Evolutionary conservation across 2,113 vertebrate species (phyloP), one percentile per base, ranked within the genome.

Genomic region (Chitala chitala): DNA sequence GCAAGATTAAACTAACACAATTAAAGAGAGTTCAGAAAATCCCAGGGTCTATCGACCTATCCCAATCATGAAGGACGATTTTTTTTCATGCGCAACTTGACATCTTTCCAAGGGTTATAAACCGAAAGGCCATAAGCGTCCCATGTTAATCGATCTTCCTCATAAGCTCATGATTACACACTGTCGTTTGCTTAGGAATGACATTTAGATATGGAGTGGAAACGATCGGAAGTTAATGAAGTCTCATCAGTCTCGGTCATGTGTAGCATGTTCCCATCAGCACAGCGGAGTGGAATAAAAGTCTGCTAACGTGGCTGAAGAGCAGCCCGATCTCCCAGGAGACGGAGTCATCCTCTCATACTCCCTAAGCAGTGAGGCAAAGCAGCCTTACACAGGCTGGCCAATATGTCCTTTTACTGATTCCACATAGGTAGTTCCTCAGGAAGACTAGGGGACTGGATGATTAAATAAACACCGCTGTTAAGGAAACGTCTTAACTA

Each of bases 241-340:
- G 76, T 77, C 73, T 79, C 73, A 78, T 87, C 70, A 24, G 69
- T 76, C 79, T 81, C 80, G 80, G 81, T 78, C 76, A 78, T 80
- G 79, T n/a, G 29, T 51, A 55, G 53, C 5, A 31, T 78, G 74
- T 82, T 72, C 71, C 36, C 50, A 78, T 80, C 59, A 68, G 48
- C 2, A n/a, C 78, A 72, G 68, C 36, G 54, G 64, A 44, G 73
- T 77, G 69, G 64, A 33, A 65, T 76, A 77, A 78, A 77, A 78
- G 64, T 78, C 78, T 78, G 69, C 7, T 33, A 61, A 8, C 79
- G 79, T 75, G 78, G 78, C 78, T 2, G 78, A 38, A 83, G 82
- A 65, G n/a, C n/a, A n/a, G n/a, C n/a, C n/a, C n/a, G n/a, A n/a
- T n/a, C n/a, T n/a, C n/a, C n/a, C n/a, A n/a, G n/a, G n/a, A 71